phyloP scores from a whole-genome alignment of 1,140 invertebrate species.

The Mya arenaria region DNA sequence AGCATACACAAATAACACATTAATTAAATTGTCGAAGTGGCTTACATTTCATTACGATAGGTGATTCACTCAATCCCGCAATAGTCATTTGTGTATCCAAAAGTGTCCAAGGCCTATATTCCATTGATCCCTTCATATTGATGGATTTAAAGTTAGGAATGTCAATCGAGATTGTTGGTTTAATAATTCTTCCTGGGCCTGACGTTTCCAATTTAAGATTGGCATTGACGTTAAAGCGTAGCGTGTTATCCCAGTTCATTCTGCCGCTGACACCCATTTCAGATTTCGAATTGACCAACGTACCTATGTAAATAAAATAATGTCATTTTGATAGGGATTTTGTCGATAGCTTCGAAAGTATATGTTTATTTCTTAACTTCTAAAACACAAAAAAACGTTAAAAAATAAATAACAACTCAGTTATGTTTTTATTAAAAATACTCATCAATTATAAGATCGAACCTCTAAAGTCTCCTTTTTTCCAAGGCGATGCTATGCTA shows the following conservation, averaged over 20 bases:
- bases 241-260: constrained; percentile 62
- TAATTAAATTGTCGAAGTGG: background rate
- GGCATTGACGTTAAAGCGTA: constrained; percentile 63
- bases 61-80: constrained; percentile 40
- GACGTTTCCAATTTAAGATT: constrained; percentile 50
- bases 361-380: no score
- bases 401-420: no score
- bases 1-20: background rate
- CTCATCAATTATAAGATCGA: no score
- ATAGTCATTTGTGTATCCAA: constrained; percentile 53
- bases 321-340: no score
- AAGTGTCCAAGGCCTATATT: constrained; percentile 51
- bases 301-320: no score
- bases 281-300: constrained; percentile 53
- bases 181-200: constrained; percentile 53
- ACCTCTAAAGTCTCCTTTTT: constrained; percentile 77
- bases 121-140: constrained; percentile 54
- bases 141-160: constrained; percentile 56
- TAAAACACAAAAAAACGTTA: no score
- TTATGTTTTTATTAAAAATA: no score
- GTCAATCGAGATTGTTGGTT: constrained; percentile 63
- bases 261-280: constrained; percentile 61
- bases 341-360: no score
- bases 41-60: constrained; percentile 57
- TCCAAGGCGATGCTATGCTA: constrained; percentile 78